Evolutionary conservation across 1,140 invertebrate species (phyloP), one percentile per base, ranked within the genome.

Genomic region (Papilio polyxenes): DNA sequence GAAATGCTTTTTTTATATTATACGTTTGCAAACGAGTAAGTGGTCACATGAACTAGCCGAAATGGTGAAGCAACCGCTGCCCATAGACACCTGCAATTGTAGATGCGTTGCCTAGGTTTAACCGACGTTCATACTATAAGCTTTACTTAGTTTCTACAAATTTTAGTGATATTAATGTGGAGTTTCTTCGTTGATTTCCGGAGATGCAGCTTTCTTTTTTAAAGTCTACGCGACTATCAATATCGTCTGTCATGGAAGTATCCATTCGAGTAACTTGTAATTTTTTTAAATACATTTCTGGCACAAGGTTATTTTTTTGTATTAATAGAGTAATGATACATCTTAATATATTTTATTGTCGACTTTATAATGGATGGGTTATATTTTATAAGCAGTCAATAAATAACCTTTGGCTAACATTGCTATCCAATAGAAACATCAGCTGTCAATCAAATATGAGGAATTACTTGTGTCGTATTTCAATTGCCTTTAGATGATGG

Each of bases 401-500:
- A 62, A 84, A 79, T 84, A 81, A 87, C 87, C 85, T 87, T 87
- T 87, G 82, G 76, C 81, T 86, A 81, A 85, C 84, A 84, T 59
- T 75, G 78, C 76, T 82, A 59, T 79, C 82, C 49, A 86, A 91
- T 91, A 88, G 88, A 90, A 83, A 89, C 86, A 91, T 91, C 89
- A 91, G 51, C 85, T 87, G 91, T 92, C 91, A 90, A 89, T 92
- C 88, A 89, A 48, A n/a, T 48, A 83, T 87, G 86, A 88, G 81
- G 85, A 84, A 90, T 90, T 83, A 84, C 74, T 75, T 78, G 44
- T 40, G 79, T 20, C 76, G 53, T 81, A 81, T 82, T 82, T 82
- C 75, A 84, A 84, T 83, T 83, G 83, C 40, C n/a, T 69, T n/a
- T 56, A 79, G 1, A 51, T 23, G 49, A 75, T 80, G 44, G 78